Evolutionary conservation across 2,113 vertebrate species (phyloP).

Genomic region (Dipodomys merriami): DNA sequence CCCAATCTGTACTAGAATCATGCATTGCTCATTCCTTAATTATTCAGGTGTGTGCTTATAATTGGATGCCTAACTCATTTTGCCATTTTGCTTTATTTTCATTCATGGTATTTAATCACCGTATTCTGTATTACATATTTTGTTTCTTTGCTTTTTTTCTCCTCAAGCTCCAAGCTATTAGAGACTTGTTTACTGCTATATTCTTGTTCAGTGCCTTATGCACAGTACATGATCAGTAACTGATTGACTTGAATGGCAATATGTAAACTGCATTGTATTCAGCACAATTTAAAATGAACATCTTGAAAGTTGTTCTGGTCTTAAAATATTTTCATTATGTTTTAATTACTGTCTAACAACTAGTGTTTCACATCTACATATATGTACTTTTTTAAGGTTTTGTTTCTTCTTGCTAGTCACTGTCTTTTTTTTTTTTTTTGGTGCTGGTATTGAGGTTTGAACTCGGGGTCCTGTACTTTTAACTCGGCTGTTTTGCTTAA

Average conservation of each 20-base stretch:
- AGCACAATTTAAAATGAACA: not conserved
- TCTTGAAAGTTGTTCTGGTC: not conserved
- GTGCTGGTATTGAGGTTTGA: too few species aligned
- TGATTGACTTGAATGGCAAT: not conserved
- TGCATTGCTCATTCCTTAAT: not conserved
- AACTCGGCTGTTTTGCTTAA: too few species aligned
- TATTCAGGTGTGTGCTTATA: not conserved
- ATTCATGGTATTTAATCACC: not conserved
- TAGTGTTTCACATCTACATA: not conserved
- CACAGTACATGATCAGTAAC: too few species aligned
- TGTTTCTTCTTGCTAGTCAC: too few species aligned
- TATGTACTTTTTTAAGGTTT: not conserved
- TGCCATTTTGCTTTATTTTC: conserved; percentile 12
- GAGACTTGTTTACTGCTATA: not conserved
- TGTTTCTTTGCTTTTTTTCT: not conserved
- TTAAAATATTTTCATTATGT: not conserved
- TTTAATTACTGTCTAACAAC: not conserved
- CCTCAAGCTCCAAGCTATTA: not conserved
- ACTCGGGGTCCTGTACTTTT: too few species aligned
- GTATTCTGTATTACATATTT: not conserved
- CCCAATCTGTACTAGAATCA: not conserved
- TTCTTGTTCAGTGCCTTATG: not conserved
- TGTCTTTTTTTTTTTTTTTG: too few species aligned
- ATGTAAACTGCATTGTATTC: not conserved
- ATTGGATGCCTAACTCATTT: not conserved